A percentile compares a stretch with the other conserved stretches of the same genome.
Conservation (phyloP, 2,113 vertebrate genomes). For the Gasterosteus nipponicus region DNA sequence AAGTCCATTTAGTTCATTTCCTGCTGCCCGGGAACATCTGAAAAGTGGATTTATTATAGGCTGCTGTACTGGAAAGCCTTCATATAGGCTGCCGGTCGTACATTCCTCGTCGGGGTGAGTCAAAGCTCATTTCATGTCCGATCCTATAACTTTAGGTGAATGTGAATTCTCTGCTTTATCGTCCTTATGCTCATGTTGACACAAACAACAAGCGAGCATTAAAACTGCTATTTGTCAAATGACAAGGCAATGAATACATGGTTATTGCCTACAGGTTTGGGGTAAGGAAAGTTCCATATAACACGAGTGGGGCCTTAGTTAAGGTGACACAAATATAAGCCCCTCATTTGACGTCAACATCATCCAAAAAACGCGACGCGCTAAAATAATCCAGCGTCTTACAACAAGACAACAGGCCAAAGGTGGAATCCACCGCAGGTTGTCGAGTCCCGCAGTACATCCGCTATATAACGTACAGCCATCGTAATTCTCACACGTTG, state of each 20-base stretch:
- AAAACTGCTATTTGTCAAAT: background rate
- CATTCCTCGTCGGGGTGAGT: background rate
- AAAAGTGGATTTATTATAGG: slow-evolving; percentile 22
- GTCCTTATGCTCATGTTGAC: background rate
- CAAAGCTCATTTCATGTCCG: background rate
- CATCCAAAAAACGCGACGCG: background rate
- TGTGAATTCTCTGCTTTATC: background rate
- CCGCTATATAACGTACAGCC: background rate
- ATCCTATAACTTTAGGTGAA: background rate
- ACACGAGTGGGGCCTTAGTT: slow-evolving; percentile 3
- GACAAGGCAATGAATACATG: background rate
- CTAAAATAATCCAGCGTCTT: background rate
- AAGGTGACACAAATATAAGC: background rate
- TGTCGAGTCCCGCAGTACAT: background rate
- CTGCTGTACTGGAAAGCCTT: slow-evolving; percentile 6
- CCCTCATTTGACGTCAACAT: background rate
- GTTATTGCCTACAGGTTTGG: background rate
- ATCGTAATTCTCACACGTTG: background rate
- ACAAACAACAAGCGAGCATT: background rate
- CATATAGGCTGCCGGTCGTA: background rate
- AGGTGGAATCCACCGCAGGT: background rate
- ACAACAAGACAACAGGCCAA: background rate
- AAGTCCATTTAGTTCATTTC: slow-evolving; percentile 16
- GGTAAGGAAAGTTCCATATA: background rate
- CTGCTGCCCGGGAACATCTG: background rate